Evolutionary conservation across 2,888 invertebrate species (phyloP).

Genomic region (Drosophila basisetae): DNA sequence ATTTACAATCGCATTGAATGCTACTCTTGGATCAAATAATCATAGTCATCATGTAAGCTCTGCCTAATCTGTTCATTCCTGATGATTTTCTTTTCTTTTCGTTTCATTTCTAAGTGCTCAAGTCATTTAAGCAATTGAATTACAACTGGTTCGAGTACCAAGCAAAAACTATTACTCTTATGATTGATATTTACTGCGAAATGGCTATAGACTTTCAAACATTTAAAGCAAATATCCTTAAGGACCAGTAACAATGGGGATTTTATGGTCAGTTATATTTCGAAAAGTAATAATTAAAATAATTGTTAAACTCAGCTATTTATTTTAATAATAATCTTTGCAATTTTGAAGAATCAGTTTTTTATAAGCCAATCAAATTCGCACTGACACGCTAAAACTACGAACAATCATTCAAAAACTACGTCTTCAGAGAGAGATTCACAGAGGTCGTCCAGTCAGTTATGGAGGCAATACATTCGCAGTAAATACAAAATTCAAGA

Average conservation of each 20-base stretch:
- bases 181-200: background rate
- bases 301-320: background rate
- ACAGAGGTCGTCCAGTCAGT: background rate
- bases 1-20: background rate
- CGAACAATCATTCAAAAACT: background rate
- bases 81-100: background rate
- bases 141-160: background rate
- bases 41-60: background rate
- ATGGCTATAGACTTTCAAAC: background rate
- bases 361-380: background rate
- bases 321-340: fast-evolving
- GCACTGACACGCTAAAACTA: no score
- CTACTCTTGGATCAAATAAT: background rate
- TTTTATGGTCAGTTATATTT: background rate
- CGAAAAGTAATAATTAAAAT: no score
- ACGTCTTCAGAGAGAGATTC: background rate
- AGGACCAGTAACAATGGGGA: background rate
- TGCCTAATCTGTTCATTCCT: background rate
- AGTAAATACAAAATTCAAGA: background rate
- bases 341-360: background rate
- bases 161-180: background rate
- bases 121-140: background rate
- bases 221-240: background rate
- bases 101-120: background rate
- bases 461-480: background rate